Base-by-base conservation (phyloP, 1,140 invertebrate genomes). In the Lutraria rhynchaena region DNA sequence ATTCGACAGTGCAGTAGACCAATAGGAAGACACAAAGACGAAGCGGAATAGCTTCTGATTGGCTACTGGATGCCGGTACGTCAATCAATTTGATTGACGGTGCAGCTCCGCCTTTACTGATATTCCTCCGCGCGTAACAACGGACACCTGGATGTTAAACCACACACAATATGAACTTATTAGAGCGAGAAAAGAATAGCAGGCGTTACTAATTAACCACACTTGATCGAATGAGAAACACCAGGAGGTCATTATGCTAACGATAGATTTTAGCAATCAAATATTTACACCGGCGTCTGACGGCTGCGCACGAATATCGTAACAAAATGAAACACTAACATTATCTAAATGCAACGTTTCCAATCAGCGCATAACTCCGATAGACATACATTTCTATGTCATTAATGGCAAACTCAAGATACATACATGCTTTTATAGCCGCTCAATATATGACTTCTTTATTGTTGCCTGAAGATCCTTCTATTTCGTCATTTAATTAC, bases 151-250 rank as follows among this genome's bases (percentile, higher is more conserved):
- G 41, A 27, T 44, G 24, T 33, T 44, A 44, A 65, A 44, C 41
- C 61, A 22, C 63, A 29, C 44, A 67, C 63, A 67, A 46, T 67
- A 67, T 22, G 63, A 24, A 49, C 41, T 67, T 27, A 67, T 46
- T 67, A 67, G 63, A 67, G 63, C 63, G 63, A 29, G 41, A 31
- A 67, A 67, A 67, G 46, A 67, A 67, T 46, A 67, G 63, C 63
- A 67, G 63, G 44, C 63, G 63, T 46, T 37, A 46, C 41, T 67
- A 67, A 67, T 67, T 67, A 67, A 31, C 41, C 24, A 27, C 63
- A 67, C 63, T 51, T 67, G 63, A 67, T 46, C 41, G 41, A 67
- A 67, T 67, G 63, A 19, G 41, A 46, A 67, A 67, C 44, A 46
- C 22, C 41, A 31, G 63, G 63, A 27, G 63, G 63, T 27, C 27